Conservation (phyloP, 1,140 invertebrate genomes). For the Bombus superbus region DNA sequence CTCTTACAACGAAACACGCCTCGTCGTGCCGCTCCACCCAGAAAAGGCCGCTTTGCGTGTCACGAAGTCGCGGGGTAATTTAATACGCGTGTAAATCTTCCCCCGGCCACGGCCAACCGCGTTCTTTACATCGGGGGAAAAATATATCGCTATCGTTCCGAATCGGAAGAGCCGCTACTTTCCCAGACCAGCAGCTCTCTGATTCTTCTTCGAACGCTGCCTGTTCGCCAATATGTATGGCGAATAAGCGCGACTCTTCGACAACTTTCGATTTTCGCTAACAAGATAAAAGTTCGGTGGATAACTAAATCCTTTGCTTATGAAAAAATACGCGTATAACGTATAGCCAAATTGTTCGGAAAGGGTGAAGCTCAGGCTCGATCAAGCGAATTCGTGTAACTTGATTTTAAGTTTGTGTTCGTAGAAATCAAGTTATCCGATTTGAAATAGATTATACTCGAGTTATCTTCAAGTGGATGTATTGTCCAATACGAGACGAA, state of each 20-base stretch:
- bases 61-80: slow-evolving; percentile 70
- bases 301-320: too few relatives aligned
- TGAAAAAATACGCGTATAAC: too few relatives aligned
- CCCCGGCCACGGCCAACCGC: slow-evolving; percentile 21
- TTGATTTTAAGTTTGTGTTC: too few relatives aligned
- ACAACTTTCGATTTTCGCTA: neutral
- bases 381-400: too few relatives aligned
- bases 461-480: too few relatives aligned
- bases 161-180: slow-evolving; percentile 58
- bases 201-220: neutral
- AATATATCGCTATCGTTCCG: slow-evolving; percentile 62
- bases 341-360: too few relatives aligned
- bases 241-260: neutral
- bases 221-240: neutral
- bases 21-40: slow-evolving; percentile 61
- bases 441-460: too few relatives aligned
- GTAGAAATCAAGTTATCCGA: too few relatives aligned
- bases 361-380: too few relatives aligned
- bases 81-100: slow-evolving; percentile 70
- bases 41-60: slow-evolving; percentile 66
- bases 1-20: slow-evolving; percentile 63
- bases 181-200: slow-evolving; percentile 24
- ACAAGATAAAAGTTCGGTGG: too few relatives aligned
- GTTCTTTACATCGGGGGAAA: slow-evolving; percentile 58
- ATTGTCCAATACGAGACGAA: too few relatives aligned